These are phyloP conservation scores for Aphelenchoides fujianensis DNA, from an alignment of 1,140 invertebrate genomes.

Conservation along the genomic window DNA sequence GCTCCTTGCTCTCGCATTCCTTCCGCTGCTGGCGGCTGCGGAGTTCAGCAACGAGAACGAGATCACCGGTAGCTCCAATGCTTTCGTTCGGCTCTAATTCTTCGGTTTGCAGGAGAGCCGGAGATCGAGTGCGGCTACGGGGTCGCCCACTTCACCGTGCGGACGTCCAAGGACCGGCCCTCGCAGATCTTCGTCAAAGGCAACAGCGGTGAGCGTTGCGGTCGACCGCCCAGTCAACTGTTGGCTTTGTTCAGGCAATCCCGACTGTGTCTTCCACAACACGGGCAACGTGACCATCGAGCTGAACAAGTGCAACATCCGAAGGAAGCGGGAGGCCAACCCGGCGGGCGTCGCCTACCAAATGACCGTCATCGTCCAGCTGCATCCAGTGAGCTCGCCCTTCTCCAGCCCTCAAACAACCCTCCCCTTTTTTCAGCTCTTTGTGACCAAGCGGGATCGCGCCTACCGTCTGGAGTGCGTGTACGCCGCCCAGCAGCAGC, in stretches of 20 bases:
- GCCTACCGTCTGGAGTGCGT: conserved; percentile 61
- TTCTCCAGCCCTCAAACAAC: background rate
- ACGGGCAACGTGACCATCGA: conserved; percentile 53
- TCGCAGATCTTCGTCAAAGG: conserved; percentile 58
- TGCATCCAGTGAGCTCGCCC: conserved; percentile 51
- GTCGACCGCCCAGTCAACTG: no score
- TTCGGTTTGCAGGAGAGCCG: conserved; percentile 50
- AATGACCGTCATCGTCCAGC: conserved; percentile 59
- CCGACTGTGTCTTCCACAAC: conserved; percentile 49
- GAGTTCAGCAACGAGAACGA: conserved; percentile 27
- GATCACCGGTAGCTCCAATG: conserved; percentile 27
- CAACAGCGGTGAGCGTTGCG: no score
- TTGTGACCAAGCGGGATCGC: conserved; percentile 57
- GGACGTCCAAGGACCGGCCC: conserved; percentile 47
- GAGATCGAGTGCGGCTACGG: conserved; percentile 53
- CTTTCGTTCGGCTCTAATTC: background rate
- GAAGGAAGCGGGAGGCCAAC: conserved; percentile 57
- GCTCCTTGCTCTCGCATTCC: background rate
- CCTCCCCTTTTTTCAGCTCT: conserved; percentile 40
- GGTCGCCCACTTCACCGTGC: conserved; percentile 45
- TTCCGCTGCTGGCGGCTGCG: background rate
- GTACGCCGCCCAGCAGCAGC: conserved; percentile 54
- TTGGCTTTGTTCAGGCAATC: conserved; percentile 52
- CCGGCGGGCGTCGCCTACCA: conserved; percentile 55
- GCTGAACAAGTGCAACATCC: conserved; percentile 57